These are phyloP conservation scores for Tringa solitaria DNA, from an alignment of 2,113 vertebrate species.

Conservation along the genomic window DNA sequence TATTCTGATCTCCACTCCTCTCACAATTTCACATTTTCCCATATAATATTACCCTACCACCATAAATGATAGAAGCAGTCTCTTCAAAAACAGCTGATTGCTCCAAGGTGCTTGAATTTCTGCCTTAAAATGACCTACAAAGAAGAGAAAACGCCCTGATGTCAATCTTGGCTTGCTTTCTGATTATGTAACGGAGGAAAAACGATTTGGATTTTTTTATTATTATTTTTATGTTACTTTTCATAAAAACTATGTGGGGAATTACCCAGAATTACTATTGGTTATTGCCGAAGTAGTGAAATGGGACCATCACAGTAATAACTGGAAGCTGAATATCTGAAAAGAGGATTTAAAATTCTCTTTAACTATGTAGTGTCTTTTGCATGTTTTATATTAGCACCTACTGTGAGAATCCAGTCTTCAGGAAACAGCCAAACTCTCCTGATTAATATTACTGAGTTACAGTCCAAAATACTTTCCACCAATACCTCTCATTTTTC, in stretches of 20 bases:
- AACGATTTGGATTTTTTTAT: background rate
- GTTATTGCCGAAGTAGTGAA: background rate
- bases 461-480: slow-evolving; percentile 25
- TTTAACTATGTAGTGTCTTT: background rate
- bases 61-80: slow-evolving; percentile 62
- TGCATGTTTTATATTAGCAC: background rate
- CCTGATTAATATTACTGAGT: background rate
- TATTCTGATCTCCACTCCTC: background rate
- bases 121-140: slow-evolving; percentile 38
- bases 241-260: background rate
- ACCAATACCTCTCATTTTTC: slow-evolving; percentile 9
- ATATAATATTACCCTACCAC: slow-evolving; percentile 32
- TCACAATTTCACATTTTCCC: slow-evolving; percentile 49
- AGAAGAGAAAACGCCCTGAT: background rate
- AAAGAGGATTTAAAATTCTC: background rate
- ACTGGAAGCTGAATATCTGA: background rate
- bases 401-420: background rate
- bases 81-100: slow-evolving; percentile 26
- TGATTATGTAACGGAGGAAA: background rate
- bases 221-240: slow-evolving; percentile 12
- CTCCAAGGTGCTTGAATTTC: slow-evolving; percentile 49
- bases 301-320: background rate
- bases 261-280: background rate
- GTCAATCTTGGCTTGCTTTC: slow-evolving; percentile 40
- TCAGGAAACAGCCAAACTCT: background rate